Evolutionary conservation across 2,797 vertebrate species (phyloP), one percentile per base, ranked within the genome.

Genomic region (Enteromius afrohamiltoni): DNA sequence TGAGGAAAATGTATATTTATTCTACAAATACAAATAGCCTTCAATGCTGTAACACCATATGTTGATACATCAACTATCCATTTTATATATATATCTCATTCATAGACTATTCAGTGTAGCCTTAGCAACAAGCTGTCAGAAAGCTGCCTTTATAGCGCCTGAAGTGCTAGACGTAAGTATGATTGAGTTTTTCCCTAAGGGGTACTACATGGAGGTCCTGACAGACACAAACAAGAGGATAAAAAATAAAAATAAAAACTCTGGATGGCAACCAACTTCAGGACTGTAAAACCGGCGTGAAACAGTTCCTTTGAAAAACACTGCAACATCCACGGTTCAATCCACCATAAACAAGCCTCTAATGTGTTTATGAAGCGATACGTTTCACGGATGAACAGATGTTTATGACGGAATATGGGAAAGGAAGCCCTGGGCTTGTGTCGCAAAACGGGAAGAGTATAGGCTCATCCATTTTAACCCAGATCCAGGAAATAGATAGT

Each of bases 351-450:
- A 90, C 90, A 92, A 88, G 60, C 51, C 49, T 73, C 87, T 90
- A 88, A 90, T 87, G 87, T 90, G 89, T 87, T 90, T 91, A 90
- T 85, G 71, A 88, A 90, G 86, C 73, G 45, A 89, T 88, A 82
- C 55, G 58, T 89, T 89, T 89, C 73, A 78, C 40, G 70, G 83
- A 73, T 75, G 70, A 86, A 83, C 87, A 90, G 86, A 87, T 90
- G 85, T 86, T 88, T 87, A 82, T 85, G 80, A 82, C 79, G 65
- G 86, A 88, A 88, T 76, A 85, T 76, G 76, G 84, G 76, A 85
- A 83, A 71, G 55, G 82, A 84, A 86, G 86, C 58, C 60, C 47
- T 11, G 71, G 73, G 34, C 53, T 2, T 29, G 13, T 42, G 58
- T 69, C 37, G 78, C 79, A 70, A 80, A 83, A 75, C 11, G 77